phyloP scores from a whole-genome alignment of 2,888 invertebrate genomes.

The Eurois occulta region DNA sequence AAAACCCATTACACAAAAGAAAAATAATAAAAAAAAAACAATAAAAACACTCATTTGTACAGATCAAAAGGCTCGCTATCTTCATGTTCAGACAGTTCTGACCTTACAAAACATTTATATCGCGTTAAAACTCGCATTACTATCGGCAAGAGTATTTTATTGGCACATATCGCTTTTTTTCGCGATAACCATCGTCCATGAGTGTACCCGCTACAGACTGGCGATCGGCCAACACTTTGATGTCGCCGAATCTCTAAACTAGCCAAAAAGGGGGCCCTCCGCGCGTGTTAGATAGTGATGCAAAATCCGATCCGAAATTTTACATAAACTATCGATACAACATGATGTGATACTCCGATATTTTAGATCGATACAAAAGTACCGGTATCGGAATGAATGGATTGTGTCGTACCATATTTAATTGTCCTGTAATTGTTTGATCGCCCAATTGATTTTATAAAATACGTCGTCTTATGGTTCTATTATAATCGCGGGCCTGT shows the following conservation, averaged over 20 bases:
- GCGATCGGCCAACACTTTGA: slow-evolving; percentile 67
- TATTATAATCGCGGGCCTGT: no score
- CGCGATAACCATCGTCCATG: slow-evolving; percentile 57
- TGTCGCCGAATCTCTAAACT: slow-evolving; percentile 67
- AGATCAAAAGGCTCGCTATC: slow-evolving; percentile 57
- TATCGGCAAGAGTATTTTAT: slow-evolving; percentile 39
- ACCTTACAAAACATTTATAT: slow-evolving; percentile 37
- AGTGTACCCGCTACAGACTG: slow-evolving; percentile 56
- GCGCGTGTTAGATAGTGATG: slow-evolving; percentile 24
- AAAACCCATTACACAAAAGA: slow-evolving; percentile 2
- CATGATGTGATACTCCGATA: background rate
- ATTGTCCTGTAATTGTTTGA: background rate
- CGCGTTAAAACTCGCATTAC: slow-evolving; percentile 42
- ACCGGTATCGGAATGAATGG: background rate
- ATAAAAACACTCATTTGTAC: slow-evolving; percentile 15
- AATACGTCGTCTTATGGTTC: no score
- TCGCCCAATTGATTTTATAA: background rate
- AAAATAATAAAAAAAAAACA: slow-evolving; percentile 12
- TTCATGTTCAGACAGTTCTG: slow-evolving; percentile 11
- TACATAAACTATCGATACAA: background rate
- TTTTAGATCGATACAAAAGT: background rate
- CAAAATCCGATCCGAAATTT: background rate
- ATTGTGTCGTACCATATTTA: background rate
- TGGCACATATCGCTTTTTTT: slow-evolving; percentile 33
- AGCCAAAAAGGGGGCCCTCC: slow-evolving; percentile 62